Percentiles rank a stretch among this genome's conserved stretches.
Conservation (phyloP, 2,113 vertebrate species). For the Cromileptes altivelis region DNA sequence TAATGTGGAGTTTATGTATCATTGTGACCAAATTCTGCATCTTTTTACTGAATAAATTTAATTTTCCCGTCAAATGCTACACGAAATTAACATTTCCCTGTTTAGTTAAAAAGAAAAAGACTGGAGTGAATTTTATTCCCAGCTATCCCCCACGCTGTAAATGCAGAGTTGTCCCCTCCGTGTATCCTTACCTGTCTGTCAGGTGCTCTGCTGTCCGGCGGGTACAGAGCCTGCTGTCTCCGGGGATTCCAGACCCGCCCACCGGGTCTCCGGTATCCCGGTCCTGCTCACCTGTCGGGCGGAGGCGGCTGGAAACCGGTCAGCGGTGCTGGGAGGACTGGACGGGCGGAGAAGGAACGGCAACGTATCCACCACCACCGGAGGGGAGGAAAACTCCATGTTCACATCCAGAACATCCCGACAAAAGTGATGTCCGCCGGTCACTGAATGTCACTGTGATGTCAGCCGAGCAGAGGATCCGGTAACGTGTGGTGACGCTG, state of each 20-base stretch:
- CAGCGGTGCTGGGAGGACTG: constrained; percentile 48
- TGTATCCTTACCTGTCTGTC: constrained; percentile 70
- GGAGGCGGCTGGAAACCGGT: constrained; percentile 49
- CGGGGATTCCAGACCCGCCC: constrained; percentile 61
- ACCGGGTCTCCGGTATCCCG: constrained; percentile 49
- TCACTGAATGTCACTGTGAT: neutral
- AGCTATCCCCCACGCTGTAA: neutral
- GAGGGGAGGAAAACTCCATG: constrained; percentile 75
- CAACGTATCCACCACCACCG: constrained; percentile 46
- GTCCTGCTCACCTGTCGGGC: constrained; percentile 59
- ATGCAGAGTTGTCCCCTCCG: neutral
- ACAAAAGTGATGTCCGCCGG: constrained; percentile 50
- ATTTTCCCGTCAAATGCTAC: neutral
- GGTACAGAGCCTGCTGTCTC: constrained; percentile 34
- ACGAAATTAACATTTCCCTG: no score
- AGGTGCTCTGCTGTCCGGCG: constrained; percentile 50
- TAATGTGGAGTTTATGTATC: neutral
- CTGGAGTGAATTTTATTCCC: no score
- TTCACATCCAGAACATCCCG: constrained; percentile 80
- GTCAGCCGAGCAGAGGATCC: neutral
- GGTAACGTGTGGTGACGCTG: neutral
- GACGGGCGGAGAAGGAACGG: constrained; percentile 42
- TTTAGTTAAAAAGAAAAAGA: neutral
- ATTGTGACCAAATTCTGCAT: neutral
- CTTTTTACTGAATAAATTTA: no score